A percentile compares a stretch with the other conserved stretches of the same genome.
phyloP scores from a whole-genome alignment of 1,140 invertebrate species.

The Bombus soroeensis region DNA sequence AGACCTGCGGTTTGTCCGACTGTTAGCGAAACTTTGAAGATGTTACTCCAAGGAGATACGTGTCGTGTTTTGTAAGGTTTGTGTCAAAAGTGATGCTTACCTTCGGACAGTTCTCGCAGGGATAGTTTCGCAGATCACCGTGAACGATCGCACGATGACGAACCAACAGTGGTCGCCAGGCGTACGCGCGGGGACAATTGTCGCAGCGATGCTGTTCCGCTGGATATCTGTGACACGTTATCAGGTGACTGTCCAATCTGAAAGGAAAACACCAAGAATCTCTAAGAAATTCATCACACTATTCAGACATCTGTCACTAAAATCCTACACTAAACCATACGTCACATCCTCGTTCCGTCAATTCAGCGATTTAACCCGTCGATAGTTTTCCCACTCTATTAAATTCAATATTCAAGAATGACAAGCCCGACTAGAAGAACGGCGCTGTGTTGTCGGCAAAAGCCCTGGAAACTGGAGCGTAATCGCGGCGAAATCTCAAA shows the following conservation, averaged over 20 bases:
- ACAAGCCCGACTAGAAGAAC: not conserved
- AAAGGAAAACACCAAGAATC: constrained; percentile 69
- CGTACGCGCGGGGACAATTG: constrained; percentile 91
- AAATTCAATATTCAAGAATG: not conserved
- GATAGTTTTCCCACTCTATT: too few species aligned
- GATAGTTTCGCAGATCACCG: constrained; percentile 91
- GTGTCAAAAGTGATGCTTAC: constrained; percentile 78
- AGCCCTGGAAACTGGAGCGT: not conserved
- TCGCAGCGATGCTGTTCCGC: constrained; percentile 92
- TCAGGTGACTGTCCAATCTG: constrained; percentile 92
- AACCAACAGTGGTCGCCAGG: constrained; percentile 91
- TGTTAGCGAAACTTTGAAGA: constrained; percentile 78
- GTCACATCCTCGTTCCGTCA: not conserved
- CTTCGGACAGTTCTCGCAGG: constrained; percentile 97
- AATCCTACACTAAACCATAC: not conserved
- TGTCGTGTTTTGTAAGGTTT: constrained; percentile 17
- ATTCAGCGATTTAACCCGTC: too few species aligned
- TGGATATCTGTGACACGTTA: constrained; percentile 89
- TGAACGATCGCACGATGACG: constrained; percentile 92
- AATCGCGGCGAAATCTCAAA: constrained; percentile 10
- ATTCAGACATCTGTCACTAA: too few species aligned
- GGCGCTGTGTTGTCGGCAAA: not conserved
- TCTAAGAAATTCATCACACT: not conserved
- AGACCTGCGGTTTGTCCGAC: constrained; percentile 86
- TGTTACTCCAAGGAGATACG: constrained; percentile 43